These are phyloP conservation scores for Antennarius maculatus DNA, from an alignment of 2,797 vertebrate species.

Conservation along the genomic window DNA sequence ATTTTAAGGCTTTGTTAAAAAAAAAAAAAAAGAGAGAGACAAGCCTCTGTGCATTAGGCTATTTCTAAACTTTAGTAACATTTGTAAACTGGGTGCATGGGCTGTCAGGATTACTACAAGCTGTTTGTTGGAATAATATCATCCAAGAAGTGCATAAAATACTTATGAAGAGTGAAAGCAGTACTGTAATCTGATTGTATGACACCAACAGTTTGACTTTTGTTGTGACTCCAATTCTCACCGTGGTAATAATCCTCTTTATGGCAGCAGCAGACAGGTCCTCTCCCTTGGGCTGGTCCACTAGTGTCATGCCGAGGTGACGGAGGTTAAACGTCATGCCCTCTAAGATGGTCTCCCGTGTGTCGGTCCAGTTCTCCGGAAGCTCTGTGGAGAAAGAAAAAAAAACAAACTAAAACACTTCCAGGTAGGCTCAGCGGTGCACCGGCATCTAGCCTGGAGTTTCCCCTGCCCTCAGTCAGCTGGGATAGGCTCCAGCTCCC, in stretches of 20 bases:
- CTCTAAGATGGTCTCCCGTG: constrained; percentile 91
- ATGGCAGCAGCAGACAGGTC: constrained; percentile 90
- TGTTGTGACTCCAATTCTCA: constrained; percentile 69
- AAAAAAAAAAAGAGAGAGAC: too few relatives aligned
- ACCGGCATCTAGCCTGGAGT: too few relatives aligned
- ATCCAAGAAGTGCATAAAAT: too few relatives aligned
- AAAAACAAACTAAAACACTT: not conserved
- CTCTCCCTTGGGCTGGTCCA: constrained; percentile 96
- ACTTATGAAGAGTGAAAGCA: not conserved
- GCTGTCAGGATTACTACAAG: not conserved
- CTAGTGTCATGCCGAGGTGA: constrained; percentile 94
- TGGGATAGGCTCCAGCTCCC: too few relatives aligned
- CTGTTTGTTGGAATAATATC: not conserved
- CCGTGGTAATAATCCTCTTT: constrained; percentile 92
- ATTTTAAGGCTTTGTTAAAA: too few relatives aligned
- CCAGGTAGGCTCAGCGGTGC: too few relatives aligned
- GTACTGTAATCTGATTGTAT: not conserved
- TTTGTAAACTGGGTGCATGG: too few relatives aligned
- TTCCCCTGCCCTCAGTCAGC: too few relatives aligned
- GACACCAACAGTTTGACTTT: not conserved
- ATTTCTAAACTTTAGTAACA: too few relatives aligned
- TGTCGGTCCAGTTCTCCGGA: constrained; percentile 97
- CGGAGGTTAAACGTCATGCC: constrained; percentile 95
- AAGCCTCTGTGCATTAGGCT: too few relatives aligned
- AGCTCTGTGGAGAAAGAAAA: constrained; percentile 83